A percentile compares a stretch with the other conserved stretches of the same genome.
Evolutionary conservation across 1,140 invertebrate genomes (phyloP).

Genomic region (Drosophila nigrodunni): DNA sequence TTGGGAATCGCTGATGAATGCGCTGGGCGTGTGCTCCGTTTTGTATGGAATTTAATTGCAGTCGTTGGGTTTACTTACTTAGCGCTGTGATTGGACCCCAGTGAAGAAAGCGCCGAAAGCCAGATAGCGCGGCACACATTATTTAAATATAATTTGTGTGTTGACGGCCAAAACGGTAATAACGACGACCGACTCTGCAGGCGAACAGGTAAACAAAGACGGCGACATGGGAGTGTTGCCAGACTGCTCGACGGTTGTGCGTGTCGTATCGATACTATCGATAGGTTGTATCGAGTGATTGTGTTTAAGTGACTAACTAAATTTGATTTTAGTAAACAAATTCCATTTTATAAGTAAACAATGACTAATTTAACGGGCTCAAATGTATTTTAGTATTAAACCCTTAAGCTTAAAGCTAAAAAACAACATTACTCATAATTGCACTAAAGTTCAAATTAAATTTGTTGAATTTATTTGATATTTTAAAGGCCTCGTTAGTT

Average conservation of each 20-base stretch:
- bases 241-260: not conserved
- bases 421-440: not conserved
- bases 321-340: not conserved
- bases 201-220: constrained; percentile 50
- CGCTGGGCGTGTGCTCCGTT: constrained; percentile 5
- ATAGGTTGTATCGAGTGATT: not conserved
- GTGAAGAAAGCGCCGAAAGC: constrained; percentile 89
- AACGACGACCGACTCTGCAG: constrained; percentile 8
- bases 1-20: constrained; percentile 9
- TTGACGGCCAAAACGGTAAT: constrained; percentile 52
- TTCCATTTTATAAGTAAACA: not conserved
- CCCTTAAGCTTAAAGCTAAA: too few species aligned
- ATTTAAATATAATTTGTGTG: constrained; percentile 37
- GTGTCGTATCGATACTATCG: constrained; percentile 33
- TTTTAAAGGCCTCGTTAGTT: too few species aligned
- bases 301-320: not conserved
- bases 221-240: constrained; percentile 24
- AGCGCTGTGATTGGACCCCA: constrained; percentile 92
- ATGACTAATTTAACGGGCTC: too few species aligned
- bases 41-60: not conserved
- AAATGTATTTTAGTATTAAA: too few species aligned
- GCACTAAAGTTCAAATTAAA: not conserved
- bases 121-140: constrained; percentile 63
- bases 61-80: constrained; percentile 86
- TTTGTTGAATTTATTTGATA: too few species aligned